Percentiles rank a stretch among this genome's conserved stretches.
These are phyloP conservation scores for Acanthaster planci DNA, from an alignment of 35 echinoderm and acorn worm genomes.

Conservation along the genomic window DNA sequence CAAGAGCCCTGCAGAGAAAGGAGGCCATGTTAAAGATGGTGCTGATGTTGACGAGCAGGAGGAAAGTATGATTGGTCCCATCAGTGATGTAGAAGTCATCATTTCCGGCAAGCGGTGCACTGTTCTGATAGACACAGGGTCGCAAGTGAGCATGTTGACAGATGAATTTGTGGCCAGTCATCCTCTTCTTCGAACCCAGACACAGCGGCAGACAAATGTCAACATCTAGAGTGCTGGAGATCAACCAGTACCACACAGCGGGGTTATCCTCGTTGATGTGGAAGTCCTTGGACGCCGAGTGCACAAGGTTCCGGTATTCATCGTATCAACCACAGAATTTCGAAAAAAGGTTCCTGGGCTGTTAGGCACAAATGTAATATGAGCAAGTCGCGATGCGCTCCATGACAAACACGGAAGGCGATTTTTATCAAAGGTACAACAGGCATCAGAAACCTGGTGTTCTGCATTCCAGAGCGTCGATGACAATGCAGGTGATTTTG, in stretches of 20 bases:
- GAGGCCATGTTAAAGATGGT: neutral
- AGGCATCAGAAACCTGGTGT: too few species aligned
- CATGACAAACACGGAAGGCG: too few species aligned
- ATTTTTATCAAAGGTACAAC: too few species aligned
- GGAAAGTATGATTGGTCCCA: neutral
- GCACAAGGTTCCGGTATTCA: neutral
- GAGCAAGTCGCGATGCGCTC: too few species aligned
- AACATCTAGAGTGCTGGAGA: neutral
- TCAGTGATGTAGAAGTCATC: neutral
- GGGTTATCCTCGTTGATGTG: neutral
- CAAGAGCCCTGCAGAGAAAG: neutral
- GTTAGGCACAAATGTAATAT: too few species aligned
- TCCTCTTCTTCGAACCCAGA: too few species aligned
- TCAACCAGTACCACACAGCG: neutral
- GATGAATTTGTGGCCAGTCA: conserved; percentile 5
- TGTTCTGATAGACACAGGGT: too few species aligned
- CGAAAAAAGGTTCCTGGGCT: too few species aligned
- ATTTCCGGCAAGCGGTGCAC: neutral
- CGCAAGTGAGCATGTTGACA: neutral
- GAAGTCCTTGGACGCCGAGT: neutral
- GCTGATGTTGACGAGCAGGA: neutral
- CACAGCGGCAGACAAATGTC: conserved; percentile 11
- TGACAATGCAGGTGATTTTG: too few species aligned
- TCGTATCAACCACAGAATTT: too few species aligned
- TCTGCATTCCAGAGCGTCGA: too few species aligned